Evolutionary conservation across 2,113 vertebrate genomes (phyloP), one percentile per base, ranked within the genome.

Genomic region (Semnopithecus entellus): DNA sequence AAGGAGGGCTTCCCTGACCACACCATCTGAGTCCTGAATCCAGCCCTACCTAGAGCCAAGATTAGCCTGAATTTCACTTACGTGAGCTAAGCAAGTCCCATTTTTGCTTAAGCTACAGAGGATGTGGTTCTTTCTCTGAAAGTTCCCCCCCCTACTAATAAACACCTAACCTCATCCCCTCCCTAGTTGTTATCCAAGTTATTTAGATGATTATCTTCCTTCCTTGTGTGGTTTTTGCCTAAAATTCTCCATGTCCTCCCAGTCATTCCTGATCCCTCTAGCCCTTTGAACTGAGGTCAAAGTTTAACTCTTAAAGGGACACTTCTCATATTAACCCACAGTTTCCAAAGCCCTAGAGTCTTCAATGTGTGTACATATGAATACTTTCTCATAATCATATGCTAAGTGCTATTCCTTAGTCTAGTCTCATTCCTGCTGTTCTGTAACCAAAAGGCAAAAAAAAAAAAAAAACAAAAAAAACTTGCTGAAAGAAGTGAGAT

Each of bases 261-360:
- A 57, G 64, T 57, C 35, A 72, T 50, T 50, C 70, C 64, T 48
- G 52, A 40, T 8, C 59, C 59, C 45, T 82, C 38, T 48, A 82
- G 52, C n/a, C 85, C 57, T 97, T 96, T 95, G 94, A 96, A 85
- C 64, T 75, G 55, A 64, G 52, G 55, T 88, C 50, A 82, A 94
- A 90, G 48, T 27, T 50, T 86, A 75, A 81, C 79, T 75, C 64
- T 82, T 50, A 27, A 9, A 76, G 40, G 30, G 20, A 85, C 17
- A 7, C 17, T 61, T 83, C 23, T 59, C 45, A 7, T 38, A 30
- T 64, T 52, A 96, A 55, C 30, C 1, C 17, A 72, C 13, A n/a
- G 16, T 17, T 68, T 57, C 30, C 25, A 91, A 97, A 95, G 82
- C 10, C 64, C 85, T 35, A 32, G 3, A 40, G 22, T 55, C 50